These are phyloP conservation scores for Stenurella melanura DNA, from an alignment of 2,888 invertebrate species.

Conservation along the genomic window DNA sequence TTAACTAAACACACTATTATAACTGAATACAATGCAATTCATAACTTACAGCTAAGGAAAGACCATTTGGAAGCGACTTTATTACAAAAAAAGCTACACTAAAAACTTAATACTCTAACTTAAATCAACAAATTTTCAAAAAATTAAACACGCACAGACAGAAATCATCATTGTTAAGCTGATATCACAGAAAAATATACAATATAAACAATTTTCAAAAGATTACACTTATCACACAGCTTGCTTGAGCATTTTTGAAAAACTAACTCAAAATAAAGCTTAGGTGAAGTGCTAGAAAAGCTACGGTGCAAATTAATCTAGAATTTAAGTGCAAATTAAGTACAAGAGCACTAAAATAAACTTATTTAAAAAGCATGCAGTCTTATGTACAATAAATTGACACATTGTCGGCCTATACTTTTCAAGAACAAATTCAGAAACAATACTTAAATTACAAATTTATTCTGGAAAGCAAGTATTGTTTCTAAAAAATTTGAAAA, in stretches of 20 bases:
- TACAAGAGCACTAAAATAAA: slow-evolving; percentile 47
- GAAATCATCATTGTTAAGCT: slow-evolving; percentile 65
- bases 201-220: slow-evolving; percentile 53
- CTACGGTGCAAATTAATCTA: slow-evolving; percentile 50
- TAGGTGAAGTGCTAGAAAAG: slow-evolving; percentile 55
- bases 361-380: slow-evolving; percentile 56
- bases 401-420: slow-evolving; percentile 71
- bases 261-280: slow-evolving; percentile 60
- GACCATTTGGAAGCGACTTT: slow-evolving; percentile 51
- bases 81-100: slow-evolving; percentile 42
- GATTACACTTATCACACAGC: slow-evolving; percentile 68
- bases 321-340: slow-evolving; percentile 51
- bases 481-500: slow-evolving; percentile 42
- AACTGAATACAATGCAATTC: slow-evolving; percentile 35
- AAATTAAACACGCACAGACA: slow-evolving; percentile 55
- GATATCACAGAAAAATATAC: slow-evolving; percentile 71
- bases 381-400: slow-evolving; percentile 72
- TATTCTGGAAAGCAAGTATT: slow-evolving; percentile 41
- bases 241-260: slow-evolving; percentile 67
- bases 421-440: slow-evolving; percentile 48
- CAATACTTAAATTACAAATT: slow-evolving; percentile 32
- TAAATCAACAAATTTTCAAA: slow-evolving; percentile 47
- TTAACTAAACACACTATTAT: slow-evolving; percentile 24
- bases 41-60: slow-evolving; percentile 53
- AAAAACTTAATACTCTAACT: slow-evolving; percentile 48